These are phyloP conservation scores for Eristalis tenax DNA, from an alignment of 2,888 invertebrate species.

Conservation along the genomic window DNA sequence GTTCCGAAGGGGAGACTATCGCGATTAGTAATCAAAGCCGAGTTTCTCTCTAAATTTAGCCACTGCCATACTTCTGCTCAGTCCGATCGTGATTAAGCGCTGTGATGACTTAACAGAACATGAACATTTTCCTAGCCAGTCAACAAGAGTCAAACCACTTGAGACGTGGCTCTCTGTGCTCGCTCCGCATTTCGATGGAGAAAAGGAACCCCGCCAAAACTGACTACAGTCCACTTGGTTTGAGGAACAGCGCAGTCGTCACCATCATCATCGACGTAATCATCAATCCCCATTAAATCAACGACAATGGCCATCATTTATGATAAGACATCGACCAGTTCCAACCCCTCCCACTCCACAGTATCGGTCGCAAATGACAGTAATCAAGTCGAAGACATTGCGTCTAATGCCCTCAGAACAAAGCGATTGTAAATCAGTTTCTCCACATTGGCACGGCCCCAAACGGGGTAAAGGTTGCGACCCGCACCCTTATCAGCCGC, in stretches of 20 bases:
- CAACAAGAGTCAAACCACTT: neutral
- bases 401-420: neutral
- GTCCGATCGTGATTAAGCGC: too few relatives aligned
- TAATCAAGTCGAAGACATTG: constrained; percentile 1
- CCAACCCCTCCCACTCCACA: neutral
- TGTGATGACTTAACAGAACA: too few relatives aligned
- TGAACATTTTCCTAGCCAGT: too few relatives aligned
- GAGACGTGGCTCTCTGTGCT: neutral
- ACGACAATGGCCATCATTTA: neutral
- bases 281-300: neutral
- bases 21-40: too few relatives aligned
- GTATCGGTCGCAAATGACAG: neutral
- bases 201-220: neutral
- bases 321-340: neutral
- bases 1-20: too few relatives aligned
- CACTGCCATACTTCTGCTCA: too few relatives aligned
- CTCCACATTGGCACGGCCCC: neutral
- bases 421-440: constrained; percentile 14
- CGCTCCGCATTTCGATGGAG: neutral
- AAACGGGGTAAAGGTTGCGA: neutral
- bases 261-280: too few relatives aligned
- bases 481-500: constrained; percentile 6
- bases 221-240: neutral
- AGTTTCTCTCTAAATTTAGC: too few relatives aligned
- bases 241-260: neutral